These are phyloP conservation scores for Xylocopa sonorina DNA, from an alignment of 1,140 invertebrate genomes.

Conservation along the genomic window DNA sequence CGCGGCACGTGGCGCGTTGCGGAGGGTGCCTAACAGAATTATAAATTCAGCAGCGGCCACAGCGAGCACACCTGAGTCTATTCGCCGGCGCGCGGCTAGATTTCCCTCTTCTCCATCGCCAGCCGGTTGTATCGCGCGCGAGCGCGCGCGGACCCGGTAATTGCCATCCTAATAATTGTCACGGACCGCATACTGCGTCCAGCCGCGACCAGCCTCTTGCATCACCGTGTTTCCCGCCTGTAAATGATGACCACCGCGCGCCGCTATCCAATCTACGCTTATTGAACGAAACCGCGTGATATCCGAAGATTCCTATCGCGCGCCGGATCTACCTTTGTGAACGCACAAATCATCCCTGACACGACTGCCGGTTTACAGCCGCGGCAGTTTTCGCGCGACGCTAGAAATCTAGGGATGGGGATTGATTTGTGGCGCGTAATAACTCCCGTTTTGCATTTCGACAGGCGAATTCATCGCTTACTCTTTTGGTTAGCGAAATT, in stretches of 20 bases:
- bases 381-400: not conserved
- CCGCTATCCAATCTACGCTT: slow-evolving; percentile 69
- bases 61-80: slow-evolving; percentile 74
- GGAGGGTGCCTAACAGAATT: slow-evolving; percentile 75
- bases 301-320: slow-evolving; percentile 54
- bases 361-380: not conserved
- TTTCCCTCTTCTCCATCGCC: slow-evolving; percentile 52
- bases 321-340: slow-evolving; percentile 14
- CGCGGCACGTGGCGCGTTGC: slow-evolving; percentile 66
- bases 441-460: too few species aligned
- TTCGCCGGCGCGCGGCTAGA: slow-evolving; percentile 62
- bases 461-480: not conserved
- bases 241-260: slow-evolving; percentile 58
- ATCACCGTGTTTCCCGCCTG: slow-evolving; percentile 49
- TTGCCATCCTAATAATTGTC: slow-evolving; percentile 75
- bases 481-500: too few species aligned
- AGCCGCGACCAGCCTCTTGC: slow-evolving; percentile 7
- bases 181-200: slow-evolving; percentile 43
- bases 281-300: slow-evolving; percentile 64
- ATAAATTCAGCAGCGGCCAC: slow-evolving; percentile 75
- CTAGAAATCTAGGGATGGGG: not conserved
- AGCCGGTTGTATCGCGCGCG: slow-evolving; percentile 35
- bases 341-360: slow-evolving; percentile 53
- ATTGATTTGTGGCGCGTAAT: not conserved
- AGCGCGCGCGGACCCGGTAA: slow-evolving; percentile 48